Evolutionary conservation across 2,113 vertebrate species (phyloP).

Genomic region (Hippotragus niger): DNA sequence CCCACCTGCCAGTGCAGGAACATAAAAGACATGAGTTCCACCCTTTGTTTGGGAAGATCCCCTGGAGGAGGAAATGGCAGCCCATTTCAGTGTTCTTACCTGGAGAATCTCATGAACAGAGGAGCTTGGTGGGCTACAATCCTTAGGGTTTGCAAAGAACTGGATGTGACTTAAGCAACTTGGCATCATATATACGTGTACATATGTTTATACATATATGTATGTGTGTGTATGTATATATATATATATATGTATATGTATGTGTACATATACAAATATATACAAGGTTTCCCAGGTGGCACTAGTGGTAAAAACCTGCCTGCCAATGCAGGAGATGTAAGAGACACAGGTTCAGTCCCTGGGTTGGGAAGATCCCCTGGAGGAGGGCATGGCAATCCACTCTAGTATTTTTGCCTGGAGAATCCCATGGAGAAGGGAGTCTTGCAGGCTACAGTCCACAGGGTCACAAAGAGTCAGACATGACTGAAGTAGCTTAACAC

Average conservation of each 20-base stretch:
- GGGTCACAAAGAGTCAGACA: fast-evolving
- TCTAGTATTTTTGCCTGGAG: background rate
- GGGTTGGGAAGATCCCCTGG: background rate
- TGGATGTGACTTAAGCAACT: background rate
- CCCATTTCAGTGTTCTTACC: background rate
- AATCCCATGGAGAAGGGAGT: background rate
- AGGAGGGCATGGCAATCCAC: background rate
- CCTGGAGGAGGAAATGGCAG: background rate
- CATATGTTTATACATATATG: background rate
- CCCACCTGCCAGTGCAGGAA: background rate
- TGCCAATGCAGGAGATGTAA: background rate
- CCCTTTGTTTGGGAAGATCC: background rate
- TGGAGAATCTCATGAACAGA: background rate
- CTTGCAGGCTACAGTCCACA: background rate
- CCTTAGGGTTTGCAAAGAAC: background rate
- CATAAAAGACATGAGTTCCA: background rate
- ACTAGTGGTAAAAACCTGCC: background rate
- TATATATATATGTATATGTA: background rate
- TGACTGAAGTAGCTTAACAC: background rate
- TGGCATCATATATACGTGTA: background rate
- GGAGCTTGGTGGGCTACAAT: background rate
- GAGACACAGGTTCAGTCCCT: background rate
- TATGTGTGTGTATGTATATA: no score
- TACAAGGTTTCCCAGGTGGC: background rate
- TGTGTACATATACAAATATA: background rate